phyloP scores from a whole-genome alignment of 2,113 vertebrate species.

The Microtus ochrogaster region DNA sequence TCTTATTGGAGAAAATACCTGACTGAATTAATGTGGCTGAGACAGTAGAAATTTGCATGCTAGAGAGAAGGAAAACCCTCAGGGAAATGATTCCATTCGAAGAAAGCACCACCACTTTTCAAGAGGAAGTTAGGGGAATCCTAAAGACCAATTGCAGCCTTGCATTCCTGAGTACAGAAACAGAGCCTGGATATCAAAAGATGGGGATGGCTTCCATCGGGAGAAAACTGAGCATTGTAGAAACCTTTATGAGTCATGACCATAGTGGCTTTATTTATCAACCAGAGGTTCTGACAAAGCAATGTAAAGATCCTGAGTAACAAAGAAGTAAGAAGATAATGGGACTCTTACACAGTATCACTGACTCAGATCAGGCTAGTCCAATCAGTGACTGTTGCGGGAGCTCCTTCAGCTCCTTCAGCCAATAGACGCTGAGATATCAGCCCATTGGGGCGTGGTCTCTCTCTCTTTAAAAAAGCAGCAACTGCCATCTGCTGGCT shows the following conservation, averaged over 20 bases:
- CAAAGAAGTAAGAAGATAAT: not conserved
- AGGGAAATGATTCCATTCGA: not conserved
- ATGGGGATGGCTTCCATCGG: not conserved
- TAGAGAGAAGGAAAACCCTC: not conserved
- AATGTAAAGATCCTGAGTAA: not conserved
- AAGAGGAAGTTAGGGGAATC: not conserved
- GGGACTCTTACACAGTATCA: not conserved
- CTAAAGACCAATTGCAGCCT: not conserved
- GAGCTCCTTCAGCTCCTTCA: no score
- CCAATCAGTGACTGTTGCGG: not conserved
- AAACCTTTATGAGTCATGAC: not conserved
- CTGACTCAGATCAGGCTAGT: not conserved
- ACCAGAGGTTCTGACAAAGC: not conserved
- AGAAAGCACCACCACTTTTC: not conserved
- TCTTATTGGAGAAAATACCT: not conserved
- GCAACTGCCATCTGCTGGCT: no score
- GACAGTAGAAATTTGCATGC: not conserved
- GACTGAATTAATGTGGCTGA: not conserved
- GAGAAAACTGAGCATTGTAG: not conserved
- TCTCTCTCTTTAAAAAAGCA: no score
- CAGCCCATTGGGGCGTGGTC: no score
- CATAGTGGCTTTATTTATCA: not conserved
- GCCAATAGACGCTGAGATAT: no score
- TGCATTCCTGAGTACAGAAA: not conserved
- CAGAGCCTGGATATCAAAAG: not conserved